Evolutionary conservation across 2,888 invertebrate species (phyloP), one percentile per base, ranked within the genome.

Genomic region (Platycheirus rosarum): DNA sequence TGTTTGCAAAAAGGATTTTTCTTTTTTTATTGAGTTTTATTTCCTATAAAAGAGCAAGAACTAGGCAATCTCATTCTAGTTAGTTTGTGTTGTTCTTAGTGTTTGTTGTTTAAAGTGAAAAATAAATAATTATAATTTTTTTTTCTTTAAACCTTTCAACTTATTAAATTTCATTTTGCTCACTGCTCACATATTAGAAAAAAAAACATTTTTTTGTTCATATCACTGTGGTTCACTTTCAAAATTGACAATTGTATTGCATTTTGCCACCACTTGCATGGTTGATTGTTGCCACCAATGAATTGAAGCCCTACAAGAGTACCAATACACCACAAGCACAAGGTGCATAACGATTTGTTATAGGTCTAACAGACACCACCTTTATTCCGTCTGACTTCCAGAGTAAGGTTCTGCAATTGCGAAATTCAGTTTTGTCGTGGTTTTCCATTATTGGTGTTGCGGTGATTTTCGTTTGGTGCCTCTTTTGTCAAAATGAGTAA

Each of bases 361-460:
- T n/a, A 42, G 46, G 35, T 35, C 23, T 62, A 57, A 60, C 60
- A 60, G 60, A 60, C 69, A 63, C 73, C 46, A 49, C 18, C 29
- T 55, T 26, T 48, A 23, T 48, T n/a, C 23, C 37, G 26, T 32
- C 23, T 35, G 42, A 60, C 60, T 23, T 60, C 49, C 20, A 18
- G 46, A 46, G 63, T 18, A 14, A 53, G 57, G 46, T 55, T 71
- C 49, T 71, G 66, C 63, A 49, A 77, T 82, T 77, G 77, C 48
- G 82, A 82, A 82, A 82, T 73, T 82, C 23, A 82, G 77, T 82
- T 82, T 77, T 26, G 49, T 73, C 68, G 77, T 63, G 71, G 80
- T 82, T 65, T 71, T 35, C 26, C 37, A 71, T 57, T 32, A 40
- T 77, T 68, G 55, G 40, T 74, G 48, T 49, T 73, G 48, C 26